phyloP scores from a whole-genome alignment of 64 coral and sea anemone genomes.

The Montipora sp. region DNA sequence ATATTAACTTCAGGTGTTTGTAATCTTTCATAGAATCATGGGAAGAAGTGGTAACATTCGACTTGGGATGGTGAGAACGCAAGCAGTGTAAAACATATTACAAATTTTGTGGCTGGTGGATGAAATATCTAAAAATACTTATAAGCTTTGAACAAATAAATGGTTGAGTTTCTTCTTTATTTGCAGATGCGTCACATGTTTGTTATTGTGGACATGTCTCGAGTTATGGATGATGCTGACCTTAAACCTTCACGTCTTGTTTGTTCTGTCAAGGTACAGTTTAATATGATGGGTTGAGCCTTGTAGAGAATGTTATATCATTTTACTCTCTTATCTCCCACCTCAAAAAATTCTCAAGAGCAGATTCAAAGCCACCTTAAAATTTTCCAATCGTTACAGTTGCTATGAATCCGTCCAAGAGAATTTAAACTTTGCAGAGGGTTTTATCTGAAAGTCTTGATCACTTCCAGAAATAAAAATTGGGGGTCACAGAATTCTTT shows the following conservation, averaged over 20 bases:
- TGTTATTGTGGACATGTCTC: slow-evolving; percentile 91
- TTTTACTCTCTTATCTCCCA: too few species aligned
- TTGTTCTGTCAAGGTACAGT: slow-evolving; percentile 80
- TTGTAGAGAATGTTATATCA: not conserved
- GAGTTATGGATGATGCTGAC: slow-evolving; percentile 96
- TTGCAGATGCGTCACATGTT: slow-evolving; percentile 96
- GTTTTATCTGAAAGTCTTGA: too few species aligned
- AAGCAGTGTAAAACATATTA: not conserved
- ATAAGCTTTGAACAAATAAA: too few species aligned
- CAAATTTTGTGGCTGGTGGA: not conserved
- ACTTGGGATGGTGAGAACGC: slow-evolving; percentile 93
- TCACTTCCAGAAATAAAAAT: too few species aligned
- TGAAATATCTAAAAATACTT: too few species aligned
- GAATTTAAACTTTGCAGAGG: too few species aligned
- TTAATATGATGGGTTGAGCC: not conserved
- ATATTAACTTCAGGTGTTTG: not conserved
- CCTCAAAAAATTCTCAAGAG: too few species aligned
- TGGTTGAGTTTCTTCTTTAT: not conserved
- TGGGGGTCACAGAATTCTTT: too few species aligned
- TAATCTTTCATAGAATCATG: not conserved
- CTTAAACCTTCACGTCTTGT: slow-evolving; percentile 87
- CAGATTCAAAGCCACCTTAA: too few species aligned
- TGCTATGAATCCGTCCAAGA: too few species aligned
- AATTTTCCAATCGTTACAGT: too few species aligned
- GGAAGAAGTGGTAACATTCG: slow-evolving; percentile 90